phyloP scores from a whole-genome alignment of 2,113 vertebrate species.

The Actenoides hombroni region DNA sequence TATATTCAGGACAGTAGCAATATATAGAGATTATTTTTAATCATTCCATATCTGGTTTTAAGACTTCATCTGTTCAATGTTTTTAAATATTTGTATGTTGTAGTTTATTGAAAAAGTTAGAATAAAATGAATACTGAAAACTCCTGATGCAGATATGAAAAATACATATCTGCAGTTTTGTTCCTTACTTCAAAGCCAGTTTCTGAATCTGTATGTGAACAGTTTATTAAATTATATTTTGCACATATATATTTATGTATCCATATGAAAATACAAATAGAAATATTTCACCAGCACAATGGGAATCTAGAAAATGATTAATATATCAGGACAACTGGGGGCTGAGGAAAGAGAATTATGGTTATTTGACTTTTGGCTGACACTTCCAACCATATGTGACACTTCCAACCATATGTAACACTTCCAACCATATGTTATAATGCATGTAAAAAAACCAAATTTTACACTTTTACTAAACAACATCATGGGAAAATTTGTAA shows the following conservation, averaged over 20 bases:
- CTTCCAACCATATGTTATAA: neutral
- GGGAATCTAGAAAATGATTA: neutral
- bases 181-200: neutral
- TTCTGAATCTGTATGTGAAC: neutral
- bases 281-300: neutral
- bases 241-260: neutral
- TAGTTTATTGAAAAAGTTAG: neutral
- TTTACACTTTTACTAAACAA: constrained; percentile 24
- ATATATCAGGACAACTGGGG: neutral
- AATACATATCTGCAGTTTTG: neutral
- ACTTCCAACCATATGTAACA: neutral
- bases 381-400: neutral
- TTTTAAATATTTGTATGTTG: neutral
- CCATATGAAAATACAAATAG: neutral
- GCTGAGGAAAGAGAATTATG: neutral
- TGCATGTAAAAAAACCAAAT: constrained; percentile 25
- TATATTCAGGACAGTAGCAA: neutral
- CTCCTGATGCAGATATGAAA: neutral
- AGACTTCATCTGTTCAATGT: neutral
- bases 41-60: neutral
- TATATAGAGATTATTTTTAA: neutral
- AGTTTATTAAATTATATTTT: neutral
- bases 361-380: constrained; percentile 41
- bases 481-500: neutral
- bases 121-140: neutral